Conservation (phyloP, 2,888 invertebrate species). For the Patella caerulea region DNA sequence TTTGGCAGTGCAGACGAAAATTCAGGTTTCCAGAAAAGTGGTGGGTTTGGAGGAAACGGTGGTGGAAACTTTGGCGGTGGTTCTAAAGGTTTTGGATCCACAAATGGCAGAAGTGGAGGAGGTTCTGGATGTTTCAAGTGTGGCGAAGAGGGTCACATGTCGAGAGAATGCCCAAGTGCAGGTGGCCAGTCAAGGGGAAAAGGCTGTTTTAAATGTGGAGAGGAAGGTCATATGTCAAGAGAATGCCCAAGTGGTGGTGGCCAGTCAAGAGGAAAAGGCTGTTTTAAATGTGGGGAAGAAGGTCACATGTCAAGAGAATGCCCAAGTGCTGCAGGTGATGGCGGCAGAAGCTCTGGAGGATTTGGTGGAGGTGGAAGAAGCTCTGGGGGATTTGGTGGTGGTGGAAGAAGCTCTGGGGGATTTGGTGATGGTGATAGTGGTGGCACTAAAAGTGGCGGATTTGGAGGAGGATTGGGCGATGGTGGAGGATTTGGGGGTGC, state of each 20-base stretch:
- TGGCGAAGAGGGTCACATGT: constrained; percentile 21
- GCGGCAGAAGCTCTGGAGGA: background rate
- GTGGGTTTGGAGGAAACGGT: constrained; percentile 35
- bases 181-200: constrained; percentile 5
- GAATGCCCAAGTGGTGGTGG: constrained; percentile 15
- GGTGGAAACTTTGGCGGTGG: constrained; percentile 27
- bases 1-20: background rate
- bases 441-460: background rate
- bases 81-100: constrained; percentile 22
- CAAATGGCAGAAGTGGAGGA: constrained; percentile 21
- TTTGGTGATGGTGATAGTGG: background rate
- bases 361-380: background rate
- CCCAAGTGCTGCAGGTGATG: constrained; percentile 11
- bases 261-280: constrained; percentile 2
- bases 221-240: constrained; percentile 18
- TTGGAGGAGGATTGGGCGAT: background rate
- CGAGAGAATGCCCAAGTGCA: constrained; percentile 16
- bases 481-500: constrained; percentile 7
- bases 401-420: background rate
- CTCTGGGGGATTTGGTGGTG: constrained; percentile 2
- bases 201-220: constrained; percentile 20
- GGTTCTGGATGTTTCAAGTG: constrained; percentile 15
- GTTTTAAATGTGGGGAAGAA: constrained; percentile 17
- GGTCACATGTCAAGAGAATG: constrained; percentile 19
- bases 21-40: constrained; percentile 9